Conservation (phyloP, 2,888 invertebrate species). For the Therioaphis trifolii region DNA sequence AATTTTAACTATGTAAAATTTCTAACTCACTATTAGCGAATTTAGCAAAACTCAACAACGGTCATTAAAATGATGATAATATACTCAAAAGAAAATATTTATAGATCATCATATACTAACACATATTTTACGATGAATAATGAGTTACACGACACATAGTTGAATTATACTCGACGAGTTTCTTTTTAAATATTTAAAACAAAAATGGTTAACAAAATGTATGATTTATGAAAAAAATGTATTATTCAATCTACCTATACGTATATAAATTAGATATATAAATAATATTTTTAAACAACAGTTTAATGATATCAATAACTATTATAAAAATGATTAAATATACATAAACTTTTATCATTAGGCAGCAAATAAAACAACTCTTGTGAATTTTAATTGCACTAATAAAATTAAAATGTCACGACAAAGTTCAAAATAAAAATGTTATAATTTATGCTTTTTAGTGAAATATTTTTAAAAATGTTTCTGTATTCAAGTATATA, state of each 20-base stretch:
- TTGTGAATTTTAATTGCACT: background rate
- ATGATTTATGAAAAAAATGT: constrained; percentile 8
- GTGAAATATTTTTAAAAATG: background rate
- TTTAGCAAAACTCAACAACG: background rate
- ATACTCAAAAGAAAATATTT: constrained; percentile 27
- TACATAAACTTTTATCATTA: background rate
- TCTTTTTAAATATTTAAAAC: background rate
- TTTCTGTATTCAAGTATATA: too few species aligned
- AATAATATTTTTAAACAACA: background rate
- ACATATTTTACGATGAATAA: constrained; percentile 35
- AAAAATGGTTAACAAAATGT: constrained; percentile 10
- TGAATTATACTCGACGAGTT: constrained; percentile 1
- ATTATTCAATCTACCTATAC: background rate
- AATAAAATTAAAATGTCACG: constrained; percentile 5
- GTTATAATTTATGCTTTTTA: background rate
- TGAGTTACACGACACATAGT: constrained; percentile 35
- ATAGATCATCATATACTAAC: background rate
- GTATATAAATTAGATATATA: constrained; percentile 19
- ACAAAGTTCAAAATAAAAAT: background rate
- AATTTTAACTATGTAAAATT: background rate
- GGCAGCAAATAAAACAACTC: background rate
- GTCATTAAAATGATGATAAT: background rate
- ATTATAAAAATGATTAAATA: background rate
- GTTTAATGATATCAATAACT: background rate
- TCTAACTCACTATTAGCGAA: background rate